Base-by-base conservation (phyloP, 2,888 invertebrate genomes). In the Parnassius apollo region DNA sequence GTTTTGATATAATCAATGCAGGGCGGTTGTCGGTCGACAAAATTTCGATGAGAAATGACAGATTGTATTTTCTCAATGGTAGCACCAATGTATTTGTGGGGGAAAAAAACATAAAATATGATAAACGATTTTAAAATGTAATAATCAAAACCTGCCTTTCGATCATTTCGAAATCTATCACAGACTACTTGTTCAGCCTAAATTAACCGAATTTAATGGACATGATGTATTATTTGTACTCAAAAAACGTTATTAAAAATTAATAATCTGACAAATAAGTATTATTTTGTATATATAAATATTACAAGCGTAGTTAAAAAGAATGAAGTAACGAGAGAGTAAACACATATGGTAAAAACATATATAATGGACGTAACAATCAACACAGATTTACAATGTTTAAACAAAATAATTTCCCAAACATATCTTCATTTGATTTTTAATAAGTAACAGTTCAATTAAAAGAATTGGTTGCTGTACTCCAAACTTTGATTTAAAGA, bases 1-100 rank as follows among this genome's bases (percentile, higher is more conserved):
- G 75, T 62, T 60, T 73, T 83, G 84, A 88, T 85, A 85, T 77
- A 86, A 83, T 79, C 89, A 76, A 88, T 83, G 85, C 88, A 86
- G 85, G 85, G 84, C 72, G 65, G 10, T 58, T 48, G 11, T 46
- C 44, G 42, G 10, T 49, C 54, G 49, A 62, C 35, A 58, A 3
- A 59, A 57, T 65, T 68, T 69, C 62, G 53, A 62, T 66, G 25
- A 35, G n/a, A 61, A 64, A 64, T 65, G 59, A 59, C 48, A 50
- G 12, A 13, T 35, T 22, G 49, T 42, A 55, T 54, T 48, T 60
- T 60, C 35, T 52, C 46, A 61, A 66, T 44, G 18, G 65, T 66
- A 67, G 69, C 69, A 69, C 69, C 69, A 65, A 64, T 64, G 35
- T 12, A 61, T 58, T 45, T 61, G 46, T 51, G 42, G 42, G 59